phyloP scores from a whole-genome alignment of 2,113 vertebrate genomes.

The Pandion haliaetus region DNA sequence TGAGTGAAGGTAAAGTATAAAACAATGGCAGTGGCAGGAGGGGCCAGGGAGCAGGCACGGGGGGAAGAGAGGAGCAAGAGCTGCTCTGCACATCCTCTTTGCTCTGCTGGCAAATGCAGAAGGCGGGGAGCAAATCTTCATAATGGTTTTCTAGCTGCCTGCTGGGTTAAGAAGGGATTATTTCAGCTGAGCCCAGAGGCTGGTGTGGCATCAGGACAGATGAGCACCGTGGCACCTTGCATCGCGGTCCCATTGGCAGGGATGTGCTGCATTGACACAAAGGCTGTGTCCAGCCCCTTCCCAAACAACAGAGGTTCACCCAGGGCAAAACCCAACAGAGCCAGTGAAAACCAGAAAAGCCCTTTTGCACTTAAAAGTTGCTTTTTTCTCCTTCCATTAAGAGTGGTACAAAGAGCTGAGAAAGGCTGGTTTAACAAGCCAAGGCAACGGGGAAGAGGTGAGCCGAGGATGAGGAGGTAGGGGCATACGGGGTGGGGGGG shows the following conservation, averaged over 20 bases:
- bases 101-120: not conserved
- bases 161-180: not conserved
- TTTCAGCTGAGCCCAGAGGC: not conserved
- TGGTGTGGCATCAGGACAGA: not conserved
- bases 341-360: not conserved
- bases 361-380: not conserved
- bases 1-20: not conserved
- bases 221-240: not conserved
- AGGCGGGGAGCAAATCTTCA: not conserved
- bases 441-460: not conserved
- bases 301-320: not conserved
- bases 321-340: not conserved
- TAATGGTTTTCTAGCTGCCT: not conserved
- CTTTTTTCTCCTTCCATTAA: rapidly evolving
- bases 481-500: rapidly evolving
- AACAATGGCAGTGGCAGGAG: rapidly evolving
- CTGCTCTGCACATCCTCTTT: not conserved
- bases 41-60: too few relatives aligned
- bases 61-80: not conserved
- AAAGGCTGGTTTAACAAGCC: not conserved
- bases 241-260: rapidly evolving
- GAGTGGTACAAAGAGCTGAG: not conserved
- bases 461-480: not conserved
- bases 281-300: not conserved
- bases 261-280: not conserved